Conservation (phyloP, 2,797 vertebrate species). For the Todus mexicanus region DNA sequence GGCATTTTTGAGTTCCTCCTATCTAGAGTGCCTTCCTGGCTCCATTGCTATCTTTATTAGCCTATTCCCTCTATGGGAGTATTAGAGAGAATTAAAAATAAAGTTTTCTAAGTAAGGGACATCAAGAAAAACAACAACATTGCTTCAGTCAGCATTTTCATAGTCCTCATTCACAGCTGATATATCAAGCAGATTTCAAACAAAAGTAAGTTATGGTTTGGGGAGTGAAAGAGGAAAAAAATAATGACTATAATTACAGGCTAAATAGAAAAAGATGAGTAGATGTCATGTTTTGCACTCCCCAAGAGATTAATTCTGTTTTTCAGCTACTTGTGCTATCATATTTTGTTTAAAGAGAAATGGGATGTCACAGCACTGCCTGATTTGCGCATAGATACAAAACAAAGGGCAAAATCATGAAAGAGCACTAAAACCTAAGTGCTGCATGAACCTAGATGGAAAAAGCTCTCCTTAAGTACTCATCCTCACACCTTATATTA, state of each 20-base stretch:
- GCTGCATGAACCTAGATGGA: not conserved
- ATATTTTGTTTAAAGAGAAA: not conserved
- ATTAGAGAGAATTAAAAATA: not conserved
- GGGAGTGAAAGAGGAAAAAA: not conserved
- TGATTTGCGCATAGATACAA: not conserved
- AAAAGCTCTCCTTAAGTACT: not conserved
- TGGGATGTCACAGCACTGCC: not conserved
- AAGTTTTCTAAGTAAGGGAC: slow-evolving; percentile 5
- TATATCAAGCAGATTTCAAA: slow-evolving; percentile 3
- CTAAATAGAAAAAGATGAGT: not conserved
- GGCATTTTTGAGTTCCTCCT: slow-evolving; percentile 4
- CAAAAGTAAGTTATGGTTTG: not conserved
- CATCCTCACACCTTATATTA: not conserved
- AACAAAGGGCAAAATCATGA: not conserved
- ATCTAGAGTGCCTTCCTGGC: slow-evolving; percentile 4
- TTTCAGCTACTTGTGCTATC: not conserved
- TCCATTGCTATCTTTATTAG: slow-evolving; percentile 50
- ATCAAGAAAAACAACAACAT: slow-evolving; percentile 2
- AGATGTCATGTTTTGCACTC: not conserved
- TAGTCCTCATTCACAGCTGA: not conserved
- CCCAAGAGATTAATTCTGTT: not conserved
- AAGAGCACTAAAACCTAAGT: not conserved
- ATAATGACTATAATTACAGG: not conserved
- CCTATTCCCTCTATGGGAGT: not conserved
- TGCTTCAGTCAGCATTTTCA: slow-evolving; percentile 39